phyloP scores from a whole-genome alignment of 2,113 vertebrate species.

The Ranitomeya variabilis region DNA sequence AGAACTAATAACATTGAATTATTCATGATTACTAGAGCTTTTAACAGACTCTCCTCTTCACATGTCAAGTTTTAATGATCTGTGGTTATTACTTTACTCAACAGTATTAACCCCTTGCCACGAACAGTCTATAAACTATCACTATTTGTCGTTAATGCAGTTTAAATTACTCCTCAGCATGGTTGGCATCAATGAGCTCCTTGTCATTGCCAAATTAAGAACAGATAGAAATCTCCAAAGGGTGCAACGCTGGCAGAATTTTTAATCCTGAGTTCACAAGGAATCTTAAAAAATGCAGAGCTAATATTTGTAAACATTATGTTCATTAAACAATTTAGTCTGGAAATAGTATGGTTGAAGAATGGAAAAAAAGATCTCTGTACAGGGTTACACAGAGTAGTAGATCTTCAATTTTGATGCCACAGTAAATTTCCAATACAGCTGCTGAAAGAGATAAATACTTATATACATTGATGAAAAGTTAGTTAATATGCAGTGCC shows the following conservation, averaged over 20 bases:
- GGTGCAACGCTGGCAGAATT: neutral
- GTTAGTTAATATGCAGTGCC: neutral
- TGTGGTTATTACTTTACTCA: conserved; percentile 24
- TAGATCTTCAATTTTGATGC: neutral
- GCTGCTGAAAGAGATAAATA: too few species aligned
- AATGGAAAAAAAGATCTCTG: neutral
- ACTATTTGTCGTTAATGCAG: conserved; percentile 41
- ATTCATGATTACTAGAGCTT: conserved; percentile 28
- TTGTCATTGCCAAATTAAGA: neutral
- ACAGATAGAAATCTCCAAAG: neutral
- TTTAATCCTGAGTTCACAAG: neutral
- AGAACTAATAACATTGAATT: conserved; percentile 22
- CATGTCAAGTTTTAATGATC: conserved; percentile 46
- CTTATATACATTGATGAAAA: too few species aligned
- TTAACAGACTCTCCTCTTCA: conserved; percentile 19
- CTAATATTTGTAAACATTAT: neutral
- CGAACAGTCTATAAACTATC: conserved; percentile 19
- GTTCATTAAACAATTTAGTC: neutral
- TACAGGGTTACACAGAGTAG: neutral
- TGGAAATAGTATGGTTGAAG: neutral
- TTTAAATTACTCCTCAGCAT: conserved; percentile 9
- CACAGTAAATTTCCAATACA: neutral
- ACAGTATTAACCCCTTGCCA: conserved; percentile 49
- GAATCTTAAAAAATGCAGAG: neutral
- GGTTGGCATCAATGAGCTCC: conserved; percentile 16